phyloP scores from a whole-genome alignment of 2,113 vertebrate species.

The Lepisosteus oculatus region DNA sequence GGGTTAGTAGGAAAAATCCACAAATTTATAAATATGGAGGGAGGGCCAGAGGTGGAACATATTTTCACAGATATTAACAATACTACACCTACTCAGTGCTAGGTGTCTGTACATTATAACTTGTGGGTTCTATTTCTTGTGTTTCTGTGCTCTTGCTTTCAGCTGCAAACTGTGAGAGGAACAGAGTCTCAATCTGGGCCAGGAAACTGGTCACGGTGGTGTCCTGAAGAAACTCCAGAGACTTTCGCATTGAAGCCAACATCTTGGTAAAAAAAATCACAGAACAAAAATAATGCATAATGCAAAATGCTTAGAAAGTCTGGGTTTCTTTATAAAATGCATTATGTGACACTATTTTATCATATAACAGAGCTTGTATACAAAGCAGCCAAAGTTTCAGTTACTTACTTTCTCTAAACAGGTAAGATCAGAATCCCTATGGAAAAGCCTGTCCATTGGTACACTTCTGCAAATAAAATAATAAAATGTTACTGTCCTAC shows the following conservation, averaged over 20 bases:
- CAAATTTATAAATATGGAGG: too few species aligned
- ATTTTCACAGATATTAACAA: too few species aligned
- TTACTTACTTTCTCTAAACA: slow-evolving; percentile 88
- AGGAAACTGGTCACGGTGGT: slow-evolving; percentile 79
- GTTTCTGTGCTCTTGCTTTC: slow-evolving; percentile 40
- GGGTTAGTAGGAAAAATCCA: too few species aligned
- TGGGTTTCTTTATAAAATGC: too few species aligned
- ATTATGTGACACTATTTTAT: too few species aligned
- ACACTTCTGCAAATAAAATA: slow-evolving; percentile 68
- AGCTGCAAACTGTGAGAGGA: slow-evolving; percentile 73
- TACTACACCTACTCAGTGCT: too few species aligned
- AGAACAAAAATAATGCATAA: not conserved
- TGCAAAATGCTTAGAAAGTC: too few species aligned
- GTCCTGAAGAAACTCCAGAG: slow-evolving; percentile 75
- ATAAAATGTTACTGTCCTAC: not conserved
- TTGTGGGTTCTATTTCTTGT: slow-evolving; percentile 43
- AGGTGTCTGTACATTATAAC: slow-evolving; percentile 8
- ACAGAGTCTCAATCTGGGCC: slow-evolving; percentile 81
- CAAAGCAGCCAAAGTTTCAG: not conserved
- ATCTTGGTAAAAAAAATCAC: slow-evolving; percentile 63
- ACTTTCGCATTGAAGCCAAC: slow-evolving; percentile 83
- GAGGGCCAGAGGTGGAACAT: too few species aligned
- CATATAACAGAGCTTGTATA: too few species aligned
- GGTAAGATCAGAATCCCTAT: slow-evolving; percentile 84
- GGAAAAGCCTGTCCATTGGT: slow-evolving; percentile 86